A percentile compares a stretch with the other conserved stretches of the same genome.
Conservation (phyloP, 2,113 vertebrate species). For the Toxotes jaculatrix region DNA sequence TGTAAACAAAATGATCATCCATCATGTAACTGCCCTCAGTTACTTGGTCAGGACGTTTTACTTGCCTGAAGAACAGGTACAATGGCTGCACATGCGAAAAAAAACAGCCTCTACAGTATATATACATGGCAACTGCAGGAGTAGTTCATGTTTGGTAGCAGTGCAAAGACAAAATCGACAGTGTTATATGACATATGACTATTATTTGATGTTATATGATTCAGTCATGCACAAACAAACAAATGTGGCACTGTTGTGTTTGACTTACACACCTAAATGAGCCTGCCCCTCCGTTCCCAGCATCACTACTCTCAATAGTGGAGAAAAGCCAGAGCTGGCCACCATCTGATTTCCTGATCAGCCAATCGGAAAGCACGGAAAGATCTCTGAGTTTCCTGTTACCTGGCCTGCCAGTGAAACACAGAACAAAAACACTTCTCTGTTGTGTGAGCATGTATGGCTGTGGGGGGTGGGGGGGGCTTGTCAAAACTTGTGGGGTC, state of each 20-base stretch:
- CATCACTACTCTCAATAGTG: background rate
- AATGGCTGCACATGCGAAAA: background rate
- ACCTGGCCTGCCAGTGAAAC: background rate
- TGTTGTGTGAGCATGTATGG: background rate
- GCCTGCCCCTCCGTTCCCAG: background rate
- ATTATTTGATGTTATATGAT: too few species aligned
- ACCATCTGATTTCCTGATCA: background rate
- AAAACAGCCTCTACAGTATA: too few species aligned
- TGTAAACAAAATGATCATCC: background rate
- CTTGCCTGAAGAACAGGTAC: background rate
- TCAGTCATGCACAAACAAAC: too few species aligned
- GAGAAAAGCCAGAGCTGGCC: slow-evolving; percentile 2
- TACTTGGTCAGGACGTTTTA: background rate
- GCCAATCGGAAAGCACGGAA: slow-evolving; percentile 4
- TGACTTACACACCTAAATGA: background rate
- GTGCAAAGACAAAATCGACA: too few species aligned
- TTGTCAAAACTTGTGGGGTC: background rate
- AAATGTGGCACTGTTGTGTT: too few species aligned
- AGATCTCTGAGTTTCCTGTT: background rate
- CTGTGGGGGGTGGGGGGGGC: background rate
- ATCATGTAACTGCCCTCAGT: background rate
- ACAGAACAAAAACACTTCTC: background rate
- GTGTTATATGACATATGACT: too few species aligned
- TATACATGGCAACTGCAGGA: too few species aligned
- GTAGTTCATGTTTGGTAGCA: too few species aligned